phyloP scores from a whole-genome alignment of 2,113 vertebrate species.

The Erpornis zantholeuca region DNA sequence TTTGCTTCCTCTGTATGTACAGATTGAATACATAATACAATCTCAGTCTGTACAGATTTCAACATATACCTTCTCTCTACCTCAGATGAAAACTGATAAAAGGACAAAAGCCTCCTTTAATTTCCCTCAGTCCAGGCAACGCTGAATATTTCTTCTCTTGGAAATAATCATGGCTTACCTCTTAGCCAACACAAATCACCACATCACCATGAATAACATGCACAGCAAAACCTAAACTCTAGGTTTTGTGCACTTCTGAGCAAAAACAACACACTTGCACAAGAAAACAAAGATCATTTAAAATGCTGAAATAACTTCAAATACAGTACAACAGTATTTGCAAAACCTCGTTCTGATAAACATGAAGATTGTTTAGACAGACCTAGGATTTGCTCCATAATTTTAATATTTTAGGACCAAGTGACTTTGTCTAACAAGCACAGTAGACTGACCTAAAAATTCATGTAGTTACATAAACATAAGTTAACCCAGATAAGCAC shows the following conservation, averaged over 20 bases:
- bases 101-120: background rate
- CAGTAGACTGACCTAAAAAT: background rate
- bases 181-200: background rate
- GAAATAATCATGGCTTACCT: fast-evolving
- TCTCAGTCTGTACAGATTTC: background rate
- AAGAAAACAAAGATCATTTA: background rate
- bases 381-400: background rate
- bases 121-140: background rate
- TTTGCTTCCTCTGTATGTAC: background rate
- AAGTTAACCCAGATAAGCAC: background rate
- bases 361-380: background rate
- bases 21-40: background rate
- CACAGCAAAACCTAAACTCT: background rate
- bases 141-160: background rate
- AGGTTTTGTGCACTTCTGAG: background rate
- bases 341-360: background rate
- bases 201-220: background rate
- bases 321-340: background rate
- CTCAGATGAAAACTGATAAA: background rate
- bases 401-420: background rate
- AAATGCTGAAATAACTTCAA: background rate
- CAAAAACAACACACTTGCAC: background rate
- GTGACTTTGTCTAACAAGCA: background rate
- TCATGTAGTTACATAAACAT: background rate
- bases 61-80: background rate